Evolutionary conservation across 2,113 vertebrate species (phyloP).

Genomic region (Poecilia latipinna): DNA sequence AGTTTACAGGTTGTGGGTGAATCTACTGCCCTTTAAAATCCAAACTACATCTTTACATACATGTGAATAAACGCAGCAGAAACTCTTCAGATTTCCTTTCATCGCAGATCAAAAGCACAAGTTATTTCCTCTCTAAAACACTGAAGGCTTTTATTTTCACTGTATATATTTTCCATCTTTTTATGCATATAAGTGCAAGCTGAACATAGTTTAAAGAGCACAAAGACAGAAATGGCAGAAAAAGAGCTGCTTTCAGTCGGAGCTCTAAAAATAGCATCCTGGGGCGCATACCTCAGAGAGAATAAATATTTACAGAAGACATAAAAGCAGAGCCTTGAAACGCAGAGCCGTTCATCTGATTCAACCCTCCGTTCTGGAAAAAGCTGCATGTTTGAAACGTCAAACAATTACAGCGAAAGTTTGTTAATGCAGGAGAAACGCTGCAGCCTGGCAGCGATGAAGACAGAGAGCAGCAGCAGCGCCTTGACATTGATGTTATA

Average conservation of each 20-base stretch:
- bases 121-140: constrained; percentile 4
- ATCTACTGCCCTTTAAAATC: neutral
- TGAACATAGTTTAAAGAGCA: constrained; percentile 52
- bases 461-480: constrained; percentile 22
- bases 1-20: neutral
- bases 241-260: constrained; percentile 59
- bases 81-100: neutral
- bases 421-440: neutral
- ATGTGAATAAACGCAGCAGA: constrained; percentile 2
- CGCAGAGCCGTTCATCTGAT: constrained; percentile 72
- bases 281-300: constrained; percentile 58
- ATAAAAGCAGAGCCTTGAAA: constrained; percentile 74
- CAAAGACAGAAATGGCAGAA: constrained; percentile 51
- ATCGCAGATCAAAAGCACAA: constrained; percentile 7
- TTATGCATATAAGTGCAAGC: constrained; percentile 27
- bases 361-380: constrained; percentile 39
- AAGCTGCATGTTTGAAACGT: constrained; percentile 19
- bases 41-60: neutral
- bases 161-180: neutral
- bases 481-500: constrained; percentile 74
- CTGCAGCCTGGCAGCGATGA: too few species aligned
- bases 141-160: constrained; percentile 3
- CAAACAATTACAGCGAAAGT: neutral
- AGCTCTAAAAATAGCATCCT: constrained; percentile 69
- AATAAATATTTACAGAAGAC: constrained; percentile 79